Evolutionary conservation across 2,888 invertebrate species (phyloP), one percentile per base, ranked within the genome.

Genomic region (Amitus sp.): DNA sequence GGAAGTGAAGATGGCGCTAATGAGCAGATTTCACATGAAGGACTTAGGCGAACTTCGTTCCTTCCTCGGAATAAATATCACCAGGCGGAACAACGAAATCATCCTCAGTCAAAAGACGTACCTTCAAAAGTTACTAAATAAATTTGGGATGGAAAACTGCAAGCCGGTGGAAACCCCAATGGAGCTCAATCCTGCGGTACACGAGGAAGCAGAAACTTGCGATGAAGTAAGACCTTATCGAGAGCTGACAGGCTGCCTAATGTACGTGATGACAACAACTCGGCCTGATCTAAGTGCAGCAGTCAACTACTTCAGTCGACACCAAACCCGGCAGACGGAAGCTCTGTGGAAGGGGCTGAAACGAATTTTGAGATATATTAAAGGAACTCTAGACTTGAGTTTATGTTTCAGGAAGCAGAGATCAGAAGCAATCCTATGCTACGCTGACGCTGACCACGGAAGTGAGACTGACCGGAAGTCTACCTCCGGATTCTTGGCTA

Each of bases 401-500:
- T 53, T 64, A 20, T 10, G 9, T n/a, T 33, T 33, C 12, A 9
- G 12, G n/a, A n/a, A n/a, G 12, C 33, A n/a, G 9, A 12, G 9
- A 33, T 12, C 3, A n/a, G 33, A 33, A 9, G 9, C 27, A 33
- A 33, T n/a, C n/a, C 33, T 5, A n/a, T n/a, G n/a, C n/a, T n/a
- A n/a, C n/a, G n/a, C n/a, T n/a, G n/a, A n/a, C n/a, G n/a, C n/a
- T n/a, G n/a, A 33, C 9, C 12, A n/a, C 9, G 33, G 9, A 10
- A 33, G 33, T 33, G 33, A 33, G 12, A 33, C 10, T 0, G 48
- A 47, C 15, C 18, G 55, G 23, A 75, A 75, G 47, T 77, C 76
- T 3, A 73, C 73, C 13, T 68, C 71, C 12, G 77, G 79, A 7
- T 76, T 67, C 47, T 7, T 73, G 1, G 60, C 75, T 34, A 47